Base-by-base conservation (phyloP, 2,113 vertebrate species). In the Dipodomys merriami region DNA sequence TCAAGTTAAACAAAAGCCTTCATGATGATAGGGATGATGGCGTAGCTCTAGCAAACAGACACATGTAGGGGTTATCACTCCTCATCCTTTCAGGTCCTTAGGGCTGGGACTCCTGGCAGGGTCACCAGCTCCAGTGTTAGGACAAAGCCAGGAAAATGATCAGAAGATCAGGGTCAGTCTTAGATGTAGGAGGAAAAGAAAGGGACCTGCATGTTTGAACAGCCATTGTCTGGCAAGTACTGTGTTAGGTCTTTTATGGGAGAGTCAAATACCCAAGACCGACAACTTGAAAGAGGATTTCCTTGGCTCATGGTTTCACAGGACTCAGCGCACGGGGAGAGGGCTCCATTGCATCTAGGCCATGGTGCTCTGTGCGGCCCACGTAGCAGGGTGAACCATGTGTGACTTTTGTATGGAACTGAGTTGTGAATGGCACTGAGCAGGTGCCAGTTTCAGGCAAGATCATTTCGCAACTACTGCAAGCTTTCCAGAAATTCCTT, bases 1-100 rank as follows among this genome's bases (percentile, higher is more conserved):
- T 96, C 64, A 71, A 82, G 73, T 80, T 91, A 88, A 93, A 96
- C 91, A 95, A 85, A 96, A 77, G 84, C 35, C 53, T 19, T 68
- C n/a, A 73, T 4, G 62, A 71, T 83, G 64, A 77, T 22, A 15
- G 22, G 79, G 12, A 77, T 72, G 35, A 46, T 85, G 46, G 89
- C 44, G 65, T 13, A 68, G 80, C 46, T 7, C 27, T 20, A 90
- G 39, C n/a, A 77, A 60, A 60, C 2, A 86, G 68, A 46, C 89
- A 29, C 69, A 8, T 27, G 27, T 29, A 67, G 83, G 83, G 71
- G 22, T 35, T 6, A 7, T 33, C 30, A 25, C 30, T 57, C 68
- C 16, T 2, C 23, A 35, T 49, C 67, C 27, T 69, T n/a, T 33
- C 33, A 25, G 72, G 1, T 92, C 60, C 35, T 29, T 25, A 1